These are phyloP conservation scores for Zosterops hypoxanthus DNA, from an alignment of 2,113 vertebrate species.

Conservation along the genomic window DNA sequence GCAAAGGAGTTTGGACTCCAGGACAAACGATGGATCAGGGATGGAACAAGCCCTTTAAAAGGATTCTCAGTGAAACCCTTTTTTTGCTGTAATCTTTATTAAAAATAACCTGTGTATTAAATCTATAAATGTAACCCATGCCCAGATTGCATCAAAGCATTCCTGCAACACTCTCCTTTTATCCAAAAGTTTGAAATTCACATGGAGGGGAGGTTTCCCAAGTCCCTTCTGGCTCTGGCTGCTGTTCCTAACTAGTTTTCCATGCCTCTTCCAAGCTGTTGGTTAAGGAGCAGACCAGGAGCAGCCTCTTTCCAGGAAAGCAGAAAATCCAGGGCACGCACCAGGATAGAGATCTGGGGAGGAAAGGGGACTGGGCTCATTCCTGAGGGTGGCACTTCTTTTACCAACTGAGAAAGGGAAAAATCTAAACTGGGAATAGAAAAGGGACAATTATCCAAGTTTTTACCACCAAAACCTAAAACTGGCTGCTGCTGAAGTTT, in stretches of 20 bases:
- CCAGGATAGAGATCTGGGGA: not conserved
- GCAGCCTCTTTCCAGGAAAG: not conserved
- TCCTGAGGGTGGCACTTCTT: not conserved
- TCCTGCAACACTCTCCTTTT: not conserved
- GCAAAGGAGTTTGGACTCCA: not conserved
- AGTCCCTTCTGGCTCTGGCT: not conserved
- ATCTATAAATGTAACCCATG: not conserved
- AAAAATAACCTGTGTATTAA: not conserved
- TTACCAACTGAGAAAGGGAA: not conserved
- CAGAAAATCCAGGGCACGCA: not conserved
- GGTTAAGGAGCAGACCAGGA: not conserved
- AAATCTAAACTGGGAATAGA: not conserved
- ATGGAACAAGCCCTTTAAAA: not conserved
- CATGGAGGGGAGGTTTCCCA: not conserved
- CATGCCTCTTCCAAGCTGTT: fast-evolving
- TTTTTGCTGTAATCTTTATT: not conserved
- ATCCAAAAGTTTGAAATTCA: too few relatives aligned
- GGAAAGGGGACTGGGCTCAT: not conserved
- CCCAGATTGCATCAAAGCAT: fast-evolving
- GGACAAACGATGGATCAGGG: fast-evolving
- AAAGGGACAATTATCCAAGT: not conserved
- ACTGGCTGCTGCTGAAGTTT: not conserved
- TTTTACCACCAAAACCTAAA: not conserved
- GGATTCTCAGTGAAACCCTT: not conserved
- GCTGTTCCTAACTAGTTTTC: not conserved